Evolutionary conservation across 2,888 invertebrate genomes (phyloP).

Genomic region (Harpalus rufipes): DNA sequence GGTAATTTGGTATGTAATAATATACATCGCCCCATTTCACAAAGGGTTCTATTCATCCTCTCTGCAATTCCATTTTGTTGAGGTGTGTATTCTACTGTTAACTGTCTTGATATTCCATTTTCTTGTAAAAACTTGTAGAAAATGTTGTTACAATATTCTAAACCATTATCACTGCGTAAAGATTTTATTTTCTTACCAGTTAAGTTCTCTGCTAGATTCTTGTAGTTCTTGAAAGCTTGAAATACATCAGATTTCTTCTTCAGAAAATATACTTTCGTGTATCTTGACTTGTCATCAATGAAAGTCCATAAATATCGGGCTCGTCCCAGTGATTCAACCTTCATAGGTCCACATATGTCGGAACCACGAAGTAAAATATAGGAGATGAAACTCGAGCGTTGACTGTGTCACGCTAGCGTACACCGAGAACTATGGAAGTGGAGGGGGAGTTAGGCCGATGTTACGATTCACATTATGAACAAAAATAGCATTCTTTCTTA

Average conservation of each 20-base stretch:
- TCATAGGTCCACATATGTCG: background rate
- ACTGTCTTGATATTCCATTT: constrained; percentile 46
- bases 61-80: constrained; percentile 14
- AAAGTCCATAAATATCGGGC: constrained; percentile 55
- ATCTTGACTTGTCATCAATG: constrained; percentile 60
- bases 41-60: constrained; percentile 15
- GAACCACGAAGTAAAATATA: too few relatives aligned
- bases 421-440: too few relatives aligned
- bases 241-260: constrained; percentile 24
- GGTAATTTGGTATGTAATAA: constrained; percentile 12
- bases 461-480: too few relatives aligned
- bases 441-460: too few relatives aligned
- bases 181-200: background rate
- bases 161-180: constrained; percentile 4
- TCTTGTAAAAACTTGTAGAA: constrained; percentile 14
- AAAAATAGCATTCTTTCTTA: too few relatives aligned
- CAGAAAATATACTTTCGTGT: constrained; percentile 56
- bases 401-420: too few relatives aligned
- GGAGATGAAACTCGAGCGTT: too few relatives aligned
- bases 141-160: background rate
- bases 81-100: constrained; percentile 27
- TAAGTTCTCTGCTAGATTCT: constrained; percentile 2
- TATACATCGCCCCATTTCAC: constrained; percentile 12
- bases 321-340: constrained; percentile 41
- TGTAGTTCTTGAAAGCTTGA: constrained; percentile 22